Percentiles rank a stretch among this genome's conserved stretches.
phyloP scores from a whole-genome alignment of 2,797 vertebrate species.

The Dryobates pubescens region DNA sequence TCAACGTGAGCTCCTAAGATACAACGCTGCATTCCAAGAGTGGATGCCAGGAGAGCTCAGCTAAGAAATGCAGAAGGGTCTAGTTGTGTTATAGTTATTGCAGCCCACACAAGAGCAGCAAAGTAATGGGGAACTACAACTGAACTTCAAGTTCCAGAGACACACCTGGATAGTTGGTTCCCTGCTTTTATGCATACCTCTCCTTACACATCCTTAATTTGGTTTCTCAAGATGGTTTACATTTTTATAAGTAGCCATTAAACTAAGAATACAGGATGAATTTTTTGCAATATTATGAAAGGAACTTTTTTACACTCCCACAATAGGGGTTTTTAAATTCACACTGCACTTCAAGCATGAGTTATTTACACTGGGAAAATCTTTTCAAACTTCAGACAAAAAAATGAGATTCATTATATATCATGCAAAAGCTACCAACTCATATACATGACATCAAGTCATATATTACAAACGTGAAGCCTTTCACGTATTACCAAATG shows the following conservation, averaged over 20 bases:
- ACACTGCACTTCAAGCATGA: conserved; percentile 24
- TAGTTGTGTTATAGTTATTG: conserved; percentile 3
- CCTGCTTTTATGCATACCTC: background rate
- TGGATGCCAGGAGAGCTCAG: background rate
- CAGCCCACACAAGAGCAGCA: conserved; percentile 10
- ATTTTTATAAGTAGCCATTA: background rate
- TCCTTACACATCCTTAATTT: background rate
- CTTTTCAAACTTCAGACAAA: conserved; percentile 68
- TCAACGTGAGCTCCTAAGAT: background rate
- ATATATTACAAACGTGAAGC: conserved; percentile 78
- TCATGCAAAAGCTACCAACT: conserved; percentile 78
- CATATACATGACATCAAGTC: conserved; percentile 83
- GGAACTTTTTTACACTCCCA: background rate
- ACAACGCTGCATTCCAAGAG: background rate
- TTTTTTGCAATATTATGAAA: conserved; percentile 1
- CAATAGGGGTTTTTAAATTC: conserved; percentile 49
- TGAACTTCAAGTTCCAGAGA: background rate
- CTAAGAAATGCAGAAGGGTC: background rate
- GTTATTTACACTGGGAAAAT: conserved; percentile 72
- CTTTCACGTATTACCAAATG: conserved; percentile 75
- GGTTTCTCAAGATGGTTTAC: background rate
- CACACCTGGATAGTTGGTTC: background rate
- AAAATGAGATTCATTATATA: conserved; percentile 75
- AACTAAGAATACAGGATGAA: background rate
- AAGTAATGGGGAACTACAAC: background rate